phyloP scores from a whole-genome alignment of 1,140 invertebrate genomes.

The Lamellibrachia luymesi region DNA sequence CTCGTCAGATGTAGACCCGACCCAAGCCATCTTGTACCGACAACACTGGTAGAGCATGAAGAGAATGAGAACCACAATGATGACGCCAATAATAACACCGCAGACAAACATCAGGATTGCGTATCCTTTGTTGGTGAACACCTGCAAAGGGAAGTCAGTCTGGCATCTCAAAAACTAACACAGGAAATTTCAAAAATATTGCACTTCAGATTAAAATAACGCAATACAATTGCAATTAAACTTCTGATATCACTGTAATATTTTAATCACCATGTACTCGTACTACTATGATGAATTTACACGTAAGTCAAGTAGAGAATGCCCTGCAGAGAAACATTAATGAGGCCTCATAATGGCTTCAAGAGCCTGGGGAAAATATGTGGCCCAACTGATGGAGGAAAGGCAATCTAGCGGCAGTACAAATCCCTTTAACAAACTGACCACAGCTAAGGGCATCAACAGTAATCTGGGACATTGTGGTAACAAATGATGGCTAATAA shows the following conservation, averaged over 20 bases:
- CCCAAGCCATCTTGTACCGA: not conserved
- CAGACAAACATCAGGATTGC: constrained; percentile 44
- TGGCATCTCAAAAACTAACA: not conserved
- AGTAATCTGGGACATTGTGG: no score
- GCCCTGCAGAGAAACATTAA: no score
- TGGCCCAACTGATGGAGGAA: no score
- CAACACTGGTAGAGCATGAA: constrained; percentile 28
- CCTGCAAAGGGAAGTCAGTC: constrained; percentile 32
- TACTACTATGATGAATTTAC: no score
- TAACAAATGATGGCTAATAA: no score
- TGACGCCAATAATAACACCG: constrained; percentile 32
- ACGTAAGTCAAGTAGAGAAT: no score
- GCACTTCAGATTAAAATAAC: no score
- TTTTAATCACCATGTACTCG: not conserved
- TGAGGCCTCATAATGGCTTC: no score
- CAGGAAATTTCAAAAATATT: not conserved
- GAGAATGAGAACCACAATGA: constrained; percentile 35
- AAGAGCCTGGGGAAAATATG: no score
- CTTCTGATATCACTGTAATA: not conserved
- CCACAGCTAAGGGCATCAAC: no score
- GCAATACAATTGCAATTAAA: not conserved
- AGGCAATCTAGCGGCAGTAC: no score
- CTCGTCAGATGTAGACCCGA: not conserved
- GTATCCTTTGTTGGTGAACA: constrained; percentile 47
- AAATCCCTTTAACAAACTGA: no score